These are phyloP conservation scores for Zelostemma sp. DNA, from an alignment of 1,140 invertebrate species.

Conservation along the genomic window DNA sequence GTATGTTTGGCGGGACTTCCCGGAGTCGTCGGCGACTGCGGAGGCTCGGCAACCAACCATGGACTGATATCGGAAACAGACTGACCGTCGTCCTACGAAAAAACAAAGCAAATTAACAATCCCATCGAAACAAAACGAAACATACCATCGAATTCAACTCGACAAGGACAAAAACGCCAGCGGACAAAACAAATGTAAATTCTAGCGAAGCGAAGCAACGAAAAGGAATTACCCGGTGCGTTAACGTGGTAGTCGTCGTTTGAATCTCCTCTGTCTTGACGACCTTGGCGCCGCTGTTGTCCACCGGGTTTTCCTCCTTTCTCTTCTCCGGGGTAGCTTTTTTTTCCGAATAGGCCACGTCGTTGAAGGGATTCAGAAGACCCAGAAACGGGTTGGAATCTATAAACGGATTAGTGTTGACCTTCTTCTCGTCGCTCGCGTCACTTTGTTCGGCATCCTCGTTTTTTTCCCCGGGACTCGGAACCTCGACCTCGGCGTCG, in stretches of 20 bases:
- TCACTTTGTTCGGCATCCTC: slow-evolving; percentile 46
- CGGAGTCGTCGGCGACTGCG: slow-evolving; percentile 71
- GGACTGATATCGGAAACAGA: slow-evolving; percentile 77
- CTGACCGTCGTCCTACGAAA: slow-evolving; percentile 67
- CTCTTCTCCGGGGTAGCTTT: slow-evolving; percentile 49
- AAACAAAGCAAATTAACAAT: too few species aligned
- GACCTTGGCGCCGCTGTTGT: slow-evolving; percentile 54
- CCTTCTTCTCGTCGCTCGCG: slow-evolving; percentile 59
- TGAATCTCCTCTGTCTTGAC: slow-evolving; percentile 63
- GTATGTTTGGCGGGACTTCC: slow-evolving; percentile 77
- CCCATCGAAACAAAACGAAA: too few species aligned
- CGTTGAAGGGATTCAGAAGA: slow-evolving; percentile 63
- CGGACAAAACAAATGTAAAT: slow-evolving; percentile 22
- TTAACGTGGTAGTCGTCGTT: slow-evolving; percentile 63
- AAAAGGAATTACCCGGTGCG: slow-evolving; percentile 52
- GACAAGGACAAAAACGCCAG: not conserved
- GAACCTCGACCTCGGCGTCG: slow-evolving; percentile 23
- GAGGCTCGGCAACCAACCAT: slow-evolving; percentile 82
- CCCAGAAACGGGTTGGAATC: slow-evolving; percentile 71
- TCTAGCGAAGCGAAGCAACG: slow-evolving; percentile 16
- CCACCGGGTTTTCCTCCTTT: slow-evolving; percentile 47
- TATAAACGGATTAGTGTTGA: slow-evolving; percentile 72
- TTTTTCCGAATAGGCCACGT: slow-evolving; percentile 21
- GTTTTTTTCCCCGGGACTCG: slow-evolving; percentile 18
- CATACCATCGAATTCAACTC: too few species aligned